phyloP scores from a whole-genome alignment of 2,888 invertebrate genomes.

The Pandemis corylana region DNA sequence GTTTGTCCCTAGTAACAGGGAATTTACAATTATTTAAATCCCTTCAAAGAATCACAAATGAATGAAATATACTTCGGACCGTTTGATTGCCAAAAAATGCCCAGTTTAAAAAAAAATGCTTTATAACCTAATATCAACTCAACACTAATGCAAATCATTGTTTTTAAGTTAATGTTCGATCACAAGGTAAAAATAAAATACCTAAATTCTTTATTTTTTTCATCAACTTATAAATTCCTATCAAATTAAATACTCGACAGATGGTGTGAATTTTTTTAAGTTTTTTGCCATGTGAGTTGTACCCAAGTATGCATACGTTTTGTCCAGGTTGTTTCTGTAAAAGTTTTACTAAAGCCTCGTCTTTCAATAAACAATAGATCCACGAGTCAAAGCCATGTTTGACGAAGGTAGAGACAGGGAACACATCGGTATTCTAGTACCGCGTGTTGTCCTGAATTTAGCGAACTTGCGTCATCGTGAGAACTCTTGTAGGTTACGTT shows the following conservation, averaged over 20 bases:
- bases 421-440: neutral
- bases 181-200: neutral
- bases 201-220: no score
- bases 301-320: neutral
- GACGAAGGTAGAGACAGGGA: conserved; percentile 3
- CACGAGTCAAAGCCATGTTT: neutral
- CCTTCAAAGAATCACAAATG: no score
- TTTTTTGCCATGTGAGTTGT: neutral
- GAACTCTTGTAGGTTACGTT: neutral
- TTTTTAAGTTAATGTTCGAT: no score
- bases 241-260: neutral
- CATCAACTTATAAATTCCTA: neutral
- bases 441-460: neutral
- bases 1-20: no score
- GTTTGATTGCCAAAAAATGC: no score
- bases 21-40: no score
- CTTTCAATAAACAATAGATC: neutral
- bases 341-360: conserved; percentile 3
- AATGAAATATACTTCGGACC: no score
- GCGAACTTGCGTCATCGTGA: neutral
- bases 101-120: no score
- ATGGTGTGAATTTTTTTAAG: neutral
- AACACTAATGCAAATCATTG: no score
- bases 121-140: no score
- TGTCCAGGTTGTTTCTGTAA: neutral